Evolutionary conservation across 2,797 vertebrate species (phyloP), one percentile per base, ranked within the genome.

Genomic region (Lacerta agilis): DNA sequence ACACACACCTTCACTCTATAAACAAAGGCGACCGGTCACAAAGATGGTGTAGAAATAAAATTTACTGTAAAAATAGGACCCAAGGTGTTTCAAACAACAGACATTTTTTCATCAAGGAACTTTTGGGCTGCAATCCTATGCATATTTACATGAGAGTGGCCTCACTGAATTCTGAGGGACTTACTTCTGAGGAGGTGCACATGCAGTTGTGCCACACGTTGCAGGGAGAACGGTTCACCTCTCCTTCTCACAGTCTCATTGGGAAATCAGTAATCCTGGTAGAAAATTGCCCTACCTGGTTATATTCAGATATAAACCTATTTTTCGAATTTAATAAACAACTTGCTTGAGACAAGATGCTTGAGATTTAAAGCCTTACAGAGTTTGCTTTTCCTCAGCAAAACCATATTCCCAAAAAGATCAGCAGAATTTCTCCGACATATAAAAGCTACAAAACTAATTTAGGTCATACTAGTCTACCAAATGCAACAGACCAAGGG

Each of bases 381-480:
- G 41, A 29, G 17, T 67, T 66, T 13, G 27, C 25, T 67, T 18
- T n/a, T 18, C 23, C 38, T 33, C 38, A 55, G n/a, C 36, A 79
- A 36, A 5, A 71, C 8, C 45, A 79, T 11, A 33, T 17, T 1
- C 15, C 45, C 66, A 45, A 43, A 1, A 25, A 0, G 1, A 13
- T 29, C 27, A 61, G 29, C n/a, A 61, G 9, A 81, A 61, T 67
- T 45, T 2, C 13, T n/a, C 5, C 0, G 7, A 18, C 66, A 18
- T 1, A 0, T 43, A 41, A 43, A 79, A 33, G 55, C 27, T n/a
- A 25, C 3, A 2, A 8, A 27, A 0, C 20, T 23, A 18, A 17
- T 5, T 23, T 6, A 49, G 5, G 36, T 29, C 36, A 3, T 27
- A 8, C 7, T 17, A 17, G 15, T 17, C 3, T 27, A 61, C 3